phyloP scores from a whole-genome alignment of 2,113 vertebrate species.

The Serilophus lunatus region DNA sequence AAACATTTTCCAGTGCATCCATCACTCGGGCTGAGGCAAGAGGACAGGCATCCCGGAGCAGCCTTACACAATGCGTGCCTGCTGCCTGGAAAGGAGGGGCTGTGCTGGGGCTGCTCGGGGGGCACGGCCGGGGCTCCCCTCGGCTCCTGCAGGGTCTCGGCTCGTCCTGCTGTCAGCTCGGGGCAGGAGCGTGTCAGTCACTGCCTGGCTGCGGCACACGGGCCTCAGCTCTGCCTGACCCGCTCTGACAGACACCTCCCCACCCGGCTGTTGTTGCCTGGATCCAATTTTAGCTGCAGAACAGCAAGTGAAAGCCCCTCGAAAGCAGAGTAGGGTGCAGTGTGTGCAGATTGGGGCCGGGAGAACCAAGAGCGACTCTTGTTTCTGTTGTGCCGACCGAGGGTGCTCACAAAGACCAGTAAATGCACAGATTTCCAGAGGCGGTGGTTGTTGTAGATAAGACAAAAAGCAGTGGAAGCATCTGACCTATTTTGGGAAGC shows the following conservation, averaged over 20 bases:
- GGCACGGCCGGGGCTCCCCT: neutral
- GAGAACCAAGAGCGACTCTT: neutral
- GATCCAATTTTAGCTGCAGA: neutral
- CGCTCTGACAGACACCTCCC: neutral
- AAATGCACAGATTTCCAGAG: neutral
- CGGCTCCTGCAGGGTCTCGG: neutral
- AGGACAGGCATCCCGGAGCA: neutral
- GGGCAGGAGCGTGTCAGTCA: constrained; percentile 15
- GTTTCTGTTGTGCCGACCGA: neutral
- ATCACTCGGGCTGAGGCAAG: neutral
- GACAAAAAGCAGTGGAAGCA: neutral
- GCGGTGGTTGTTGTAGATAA: neutral
- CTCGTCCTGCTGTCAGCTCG: constrained; percentile 25
- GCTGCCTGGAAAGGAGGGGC: neutral
- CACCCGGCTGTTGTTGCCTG: neutral
- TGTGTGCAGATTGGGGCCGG: neutral
- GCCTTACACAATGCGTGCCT: neutral
- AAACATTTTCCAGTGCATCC: neutral
- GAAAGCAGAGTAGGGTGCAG: neutral
- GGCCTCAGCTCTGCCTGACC: neutral
- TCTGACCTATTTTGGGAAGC: constrained; percentile 32
- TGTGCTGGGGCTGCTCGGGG: neutral
- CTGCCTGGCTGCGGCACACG: neutral
- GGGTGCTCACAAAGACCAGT: neutral
- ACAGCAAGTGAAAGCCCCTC: neutral